Conservation (phyloP, 2,888 invertebrate genomes). For the Trachelus tabidus region DNA sequence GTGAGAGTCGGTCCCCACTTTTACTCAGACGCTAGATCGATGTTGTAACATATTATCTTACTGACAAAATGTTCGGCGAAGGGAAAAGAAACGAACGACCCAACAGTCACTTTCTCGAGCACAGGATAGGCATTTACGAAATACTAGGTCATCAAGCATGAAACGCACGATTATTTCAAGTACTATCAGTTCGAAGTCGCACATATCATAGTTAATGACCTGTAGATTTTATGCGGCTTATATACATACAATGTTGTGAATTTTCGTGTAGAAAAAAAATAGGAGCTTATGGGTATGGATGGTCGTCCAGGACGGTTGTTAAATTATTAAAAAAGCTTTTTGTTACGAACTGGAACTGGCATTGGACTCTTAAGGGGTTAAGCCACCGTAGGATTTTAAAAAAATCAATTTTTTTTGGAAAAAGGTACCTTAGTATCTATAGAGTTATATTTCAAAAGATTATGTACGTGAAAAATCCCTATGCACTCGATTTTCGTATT, state of each 20-base stretch:
- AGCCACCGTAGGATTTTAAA: too few relatives aligned
- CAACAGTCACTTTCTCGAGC: background rate
- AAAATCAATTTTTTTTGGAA: too few relatives aligned
- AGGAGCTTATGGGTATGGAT: background rate
- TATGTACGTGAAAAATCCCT: too few relatives aligned
- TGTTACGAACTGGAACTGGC: background rate
- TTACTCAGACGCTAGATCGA: conserved; percentile 26
- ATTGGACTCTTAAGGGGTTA: too few relatives aligned
- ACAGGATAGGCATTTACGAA: background rate
- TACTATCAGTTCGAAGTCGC: too few relatives aligned
- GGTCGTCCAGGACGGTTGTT: background rate
- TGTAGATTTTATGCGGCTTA: background rate
- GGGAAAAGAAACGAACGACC: background rate
- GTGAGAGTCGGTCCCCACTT: conserved; percentile 56
- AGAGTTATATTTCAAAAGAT: too few relatives aligned
- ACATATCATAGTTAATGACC: too few relatives aligned
- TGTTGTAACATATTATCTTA: conserved; percentile 35
- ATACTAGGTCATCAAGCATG: background rate
- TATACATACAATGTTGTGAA: background rate
- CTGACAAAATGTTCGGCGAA: background rate
- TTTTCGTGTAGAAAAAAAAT: background rate
- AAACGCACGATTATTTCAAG: too few relatives aligned
- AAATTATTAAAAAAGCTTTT: background rate
- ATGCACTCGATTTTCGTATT: too few relatives aligned
- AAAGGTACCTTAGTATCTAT: too few relatives aligned